Percentiles rank a stretch among this genome's conserved stretches.
phyloP scores from a whole-genome alignment of 2,888 invertebrate species.

The Amphiduros pacificus region DNA sequence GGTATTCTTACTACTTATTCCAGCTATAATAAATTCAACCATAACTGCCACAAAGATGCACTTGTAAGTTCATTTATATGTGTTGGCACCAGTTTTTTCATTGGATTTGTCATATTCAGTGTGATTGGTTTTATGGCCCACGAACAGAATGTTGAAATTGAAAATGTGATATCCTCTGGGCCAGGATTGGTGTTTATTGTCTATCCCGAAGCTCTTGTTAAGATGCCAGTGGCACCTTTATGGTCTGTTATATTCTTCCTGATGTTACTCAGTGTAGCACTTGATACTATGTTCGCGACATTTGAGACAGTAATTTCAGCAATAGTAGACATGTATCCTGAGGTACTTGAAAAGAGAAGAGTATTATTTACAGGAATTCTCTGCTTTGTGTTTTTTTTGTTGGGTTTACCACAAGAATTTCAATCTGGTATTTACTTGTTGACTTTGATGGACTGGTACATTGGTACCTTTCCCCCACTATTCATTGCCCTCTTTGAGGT shows the following conservation, averaged over 20 bases:
- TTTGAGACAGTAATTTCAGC: constrained; percentile 9
- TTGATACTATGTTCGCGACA: constrained; percentile 12
- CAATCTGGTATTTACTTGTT: constrained; percentile 6
- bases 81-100: constrained; percentile 54
- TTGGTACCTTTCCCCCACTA: constrained; percentile 6
- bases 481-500: constrained; percentile 4
- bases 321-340: constrained; percentile 7
- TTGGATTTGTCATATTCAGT: constrained; percentile 56
- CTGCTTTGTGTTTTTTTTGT: background rate
- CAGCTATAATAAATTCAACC: constrained; percentile 36
- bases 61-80: constrained; percentile 53
- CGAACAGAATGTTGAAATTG: constrained; percentile 31
- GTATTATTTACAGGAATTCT: background rate
- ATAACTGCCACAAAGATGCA: constrained; percentile 49
- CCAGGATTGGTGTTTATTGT: constrained; percentile 58
- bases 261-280: constrained; percentile 21
- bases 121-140: constrained; percentile 66
- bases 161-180: constrained; percentile 36
- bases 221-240: constrained; percentile 20
- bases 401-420: constrained; percentile 1
- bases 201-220: constrained; percentile 52
- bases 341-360: background rate
- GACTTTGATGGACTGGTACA: constrained; percentile 4
- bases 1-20: constrained; percentile 36
- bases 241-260: constrained; percentile 26